These are phyloP conservation scores for Elephas maximus DNA, from an alignment of 2,113 vertebrate genomes.

Conservation along the genomic window DNA sequence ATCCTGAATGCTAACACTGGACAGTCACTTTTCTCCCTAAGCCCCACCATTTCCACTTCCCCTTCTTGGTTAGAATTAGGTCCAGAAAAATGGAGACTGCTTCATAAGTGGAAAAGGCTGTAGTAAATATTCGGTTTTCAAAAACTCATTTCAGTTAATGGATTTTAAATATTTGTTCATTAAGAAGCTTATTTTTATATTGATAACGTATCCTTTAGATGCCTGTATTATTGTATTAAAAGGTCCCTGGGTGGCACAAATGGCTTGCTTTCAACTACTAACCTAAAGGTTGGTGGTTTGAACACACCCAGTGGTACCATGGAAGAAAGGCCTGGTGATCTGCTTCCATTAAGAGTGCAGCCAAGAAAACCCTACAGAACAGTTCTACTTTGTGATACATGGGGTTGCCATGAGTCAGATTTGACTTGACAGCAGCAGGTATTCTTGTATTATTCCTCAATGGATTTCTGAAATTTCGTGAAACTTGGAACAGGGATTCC, in stretches of 20 bases:
- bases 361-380: no score
- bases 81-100: not conserved
- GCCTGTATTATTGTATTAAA: not conserved
- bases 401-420: no score
- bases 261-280: no score
- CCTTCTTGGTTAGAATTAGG: not conserved
- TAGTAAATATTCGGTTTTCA: slow-evolving; percentile 17
- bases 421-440: no score
- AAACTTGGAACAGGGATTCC: not conserved
- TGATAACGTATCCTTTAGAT: not conserved
- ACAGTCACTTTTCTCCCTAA: not conserved
- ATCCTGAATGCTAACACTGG: not conserved
- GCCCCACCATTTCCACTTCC: not conserved
- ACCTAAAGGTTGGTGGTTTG: no score
- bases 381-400: no score
- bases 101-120: not conserved
- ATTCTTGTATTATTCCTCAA: not conserved
- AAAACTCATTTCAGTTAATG: slow-evolving; percentile 1
- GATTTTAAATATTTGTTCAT: not conserved
- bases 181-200: not conserved
- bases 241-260: no score
- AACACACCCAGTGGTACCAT: no score
- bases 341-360: no score
- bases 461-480: not conserved
- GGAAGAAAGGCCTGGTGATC: no score